phyloP scores from a whole-genome alignment of 2,797 vertebrate genomes.

The Mastacembelus armatus region DNA sequence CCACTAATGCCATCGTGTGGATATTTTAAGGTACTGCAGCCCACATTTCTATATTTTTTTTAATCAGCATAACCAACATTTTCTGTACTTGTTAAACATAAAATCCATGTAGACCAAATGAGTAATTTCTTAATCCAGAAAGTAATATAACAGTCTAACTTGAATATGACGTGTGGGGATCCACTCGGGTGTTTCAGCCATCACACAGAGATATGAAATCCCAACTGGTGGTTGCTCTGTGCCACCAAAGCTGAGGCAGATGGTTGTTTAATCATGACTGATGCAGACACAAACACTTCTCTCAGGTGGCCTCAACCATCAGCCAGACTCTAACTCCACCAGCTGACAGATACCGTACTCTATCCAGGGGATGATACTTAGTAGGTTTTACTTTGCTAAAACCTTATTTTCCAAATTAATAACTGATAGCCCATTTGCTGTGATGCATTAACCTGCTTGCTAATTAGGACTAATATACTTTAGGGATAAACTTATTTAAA shows the following conservation, averaged over 20 bases:
- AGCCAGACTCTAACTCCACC: slow-evolving; percentile 4
- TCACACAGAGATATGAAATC: slow-evolving; percentile 1
- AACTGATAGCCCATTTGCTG: too few species aligned
- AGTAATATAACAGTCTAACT: too few species aligned
- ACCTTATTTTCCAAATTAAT: too few species aligned
- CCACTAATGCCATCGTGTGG: slow-evolving; percentile 47
- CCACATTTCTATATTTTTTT: neutral
- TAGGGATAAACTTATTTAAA: too few species aligned
- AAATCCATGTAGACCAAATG: neutral
- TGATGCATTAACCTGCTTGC: neutral
- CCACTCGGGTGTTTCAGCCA: neutral
- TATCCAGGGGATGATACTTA: too few species aligned
- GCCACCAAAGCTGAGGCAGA: slow-evolving; percentile 18
- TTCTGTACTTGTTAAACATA: too few species aligned
- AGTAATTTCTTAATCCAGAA: neutral
- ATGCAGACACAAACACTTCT: neutral
- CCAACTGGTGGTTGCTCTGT: neutral
- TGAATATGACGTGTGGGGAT: too few species aligned
- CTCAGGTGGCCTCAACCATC: slow-evolving; percentile 16
- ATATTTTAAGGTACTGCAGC: accelerated
- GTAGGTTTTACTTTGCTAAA: too few species aligned
- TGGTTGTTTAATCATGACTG: slow-evolving; percentile 24
- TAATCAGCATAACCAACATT: neutral
- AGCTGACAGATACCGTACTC: too few species aligned
- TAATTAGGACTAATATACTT: neutral